Evolutionary conservation across 2,888 invertebrate species (phyloP), one percentile per base, ranked within the genome.

Genomic region (Harpalus rubripes): DNA sequence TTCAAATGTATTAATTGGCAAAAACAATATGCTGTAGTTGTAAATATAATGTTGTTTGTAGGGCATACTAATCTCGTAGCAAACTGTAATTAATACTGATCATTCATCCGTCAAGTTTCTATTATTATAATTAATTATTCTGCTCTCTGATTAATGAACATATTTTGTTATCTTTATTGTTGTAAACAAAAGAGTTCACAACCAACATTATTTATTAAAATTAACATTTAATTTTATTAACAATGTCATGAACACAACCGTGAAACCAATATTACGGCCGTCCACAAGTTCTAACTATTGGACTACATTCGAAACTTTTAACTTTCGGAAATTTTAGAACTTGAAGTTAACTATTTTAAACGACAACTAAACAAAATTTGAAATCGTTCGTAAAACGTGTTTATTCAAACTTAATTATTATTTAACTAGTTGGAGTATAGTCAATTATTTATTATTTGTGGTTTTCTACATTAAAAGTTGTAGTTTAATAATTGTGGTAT

Each of bases 91-190:
- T 74, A 44, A 74, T 74, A 74, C 52, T 18, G 44, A 16, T 15
- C n/a, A 39, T 39, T 3, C 39, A 74, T 44, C 44, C 18, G 44
- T 44, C 44, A 74, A 74, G 52, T 44, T 74, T 3, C 44, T 44
- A 44, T 44, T 72, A 72, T 15, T 32, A 74, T 74, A 74, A 44
- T 18, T 44, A 74, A 68, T 68, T 74, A 41, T 74, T 16, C 39
- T 18, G 16, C 18, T 15, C 1, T 44, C 8, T 74, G 72, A 74
- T 74, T 74, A 52, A 74, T 74, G 72, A 74, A 63, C 26, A 26
- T 63, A 63, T 63, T 63, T 63, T 63, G 63, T 8, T 63, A 22
- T 63, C 63, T 63, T 63, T 26, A 63, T 63, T 52, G 44, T 52
- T 52, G 12, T 6, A 4, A 52, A 52, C 44, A 52, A 52, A 52